phyloP scores from a whole-genome alignment of 2,797 vertebrate species.

The Alca torda region DNA sequence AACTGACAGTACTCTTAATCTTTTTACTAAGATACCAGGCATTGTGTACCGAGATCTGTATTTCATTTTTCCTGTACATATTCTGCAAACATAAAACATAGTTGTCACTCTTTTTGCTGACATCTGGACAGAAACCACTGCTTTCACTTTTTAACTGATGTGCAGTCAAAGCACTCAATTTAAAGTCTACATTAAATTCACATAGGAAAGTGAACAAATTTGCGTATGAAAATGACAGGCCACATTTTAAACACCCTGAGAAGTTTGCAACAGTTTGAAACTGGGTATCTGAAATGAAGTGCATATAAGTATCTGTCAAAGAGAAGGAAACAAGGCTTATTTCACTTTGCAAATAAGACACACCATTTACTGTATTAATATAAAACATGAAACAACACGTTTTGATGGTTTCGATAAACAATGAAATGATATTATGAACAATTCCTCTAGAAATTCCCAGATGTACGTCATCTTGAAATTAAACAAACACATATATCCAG shows the following conservation, averaged over 20 bases:
- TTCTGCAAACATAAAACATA: background rate
- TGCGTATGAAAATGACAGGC: background rate
- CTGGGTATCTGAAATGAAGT: background rate
- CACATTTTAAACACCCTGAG: constrained; percentile 12
- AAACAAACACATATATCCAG: background rate
- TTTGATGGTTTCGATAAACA: background rate
- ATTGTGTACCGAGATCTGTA: background rate
- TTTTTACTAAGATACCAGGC: background rate
- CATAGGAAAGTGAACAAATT: background rate
- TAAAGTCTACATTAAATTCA: background rate
- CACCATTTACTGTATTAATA: background rate
- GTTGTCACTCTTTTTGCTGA: background rate
- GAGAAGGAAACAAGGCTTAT: background rate
- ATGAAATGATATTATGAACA: background rate
- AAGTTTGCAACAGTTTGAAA: constrained; percentile 13
- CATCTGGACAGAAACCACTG: background rate
- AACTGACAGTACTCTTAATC: background rate
- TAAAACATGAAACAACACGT: background rate
- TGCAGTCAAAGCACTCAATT: background rate
- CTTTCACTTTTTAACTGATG: background rate
- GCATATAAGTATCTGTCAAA: background rate
- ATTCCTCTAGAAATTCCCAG: background rate
- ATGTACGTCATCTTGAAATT: background rate
- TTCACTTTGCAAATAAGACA: background rate
- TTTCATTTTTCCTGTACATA: background rate